Base-by-base conservation (phyloP, 2,888 invertebrate genomes). In the Dynastes maya region DNA sequence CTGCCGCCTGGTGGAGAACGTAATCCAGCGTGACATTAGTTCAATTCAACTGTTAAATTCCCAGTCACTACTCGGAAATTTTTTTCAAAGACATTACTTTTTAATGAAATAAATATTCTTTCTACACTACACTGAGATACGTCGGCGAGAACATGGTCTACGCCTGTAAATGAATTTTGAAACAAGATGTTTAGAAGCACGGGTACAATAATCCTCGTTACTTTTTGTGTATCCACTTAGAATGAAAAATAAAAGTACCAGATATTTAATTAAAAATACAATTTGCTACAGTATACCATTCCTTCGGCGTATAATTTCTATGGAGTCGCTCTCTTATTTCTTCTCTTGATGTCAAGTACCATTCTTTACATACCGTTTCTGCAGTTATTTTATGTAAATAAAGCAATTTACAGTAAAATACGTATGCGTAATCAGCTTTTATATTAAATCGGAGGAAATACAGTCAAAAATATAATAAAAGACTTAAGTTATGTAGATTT, bases 31-130 rank as follows among this genome's bases (percentile, higher is more conserved):
- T 78, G 78, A 78, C 78, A 78, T 78, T 78, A 78, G 71, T 72
- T 78, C 78, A 78, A 78, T 78, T 78, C 78, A 78, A 78, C 78
- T 78, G 78, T 78, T 78, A 78, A 78, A 78, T 63, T 77, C 68
- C 77, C 49, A 78, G 78, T 72, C 78, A 78, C 71, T 78, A 78
- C 78, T 78, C 61, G 49, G 78, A 78, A 77, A 64, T 78, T 78
- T 71, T 78, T 74, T 74, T 67, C 22, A 67, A 74, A 61, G 72
- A 74, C 72, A 61, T 74, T 74, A 74, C 61, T 74, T 74, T 74
- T 74, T 74, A 74, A 74, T 74, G 61, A 61, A 74, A 74, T 74
- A 74, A 74, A 74, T 74, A 74, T 74, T 61, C 40, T 32, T 27
- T 45, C 51, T 13, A 40, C 11, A 45, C 22, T 22, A 55, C 22